Base-by-base conservation (phyloP, 2,888 invertebrate genomes). In the Tiphia femorata region DNA sequence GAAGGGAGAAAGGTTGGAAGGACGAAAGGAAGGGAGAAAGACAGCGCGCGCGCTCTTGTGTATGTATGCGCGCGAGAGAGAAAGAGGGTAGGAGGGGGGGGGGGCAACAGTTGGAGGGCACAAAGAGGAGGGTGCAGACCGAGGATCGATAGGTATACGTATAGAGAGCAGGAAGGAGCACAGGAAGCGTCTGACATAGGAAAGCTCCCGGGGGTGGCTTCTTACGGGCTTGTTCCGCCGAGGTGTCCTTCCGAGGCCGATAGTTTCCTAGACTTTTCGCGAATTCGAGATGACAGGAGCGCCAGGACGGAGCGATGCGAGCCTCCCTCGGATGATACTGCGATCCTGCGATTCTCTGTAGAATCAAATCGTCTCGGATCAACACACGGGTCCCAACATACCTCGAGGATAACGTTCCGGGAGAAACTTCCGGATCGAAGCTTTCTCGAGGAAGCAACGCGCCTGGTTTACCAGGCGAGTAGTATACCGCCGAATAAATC, bases 131-230 rank as follows among this genome's bases (percentile, higher is more conserved):
- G 72, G 69, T 65, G 63, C 63, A 65, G 60, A 64, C 63, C 66
- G 65, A 67, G 70, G 76, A 78, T 78, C 78, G 75, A 78, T 78
- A 74, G 64, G 65, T 75, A 72, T 70, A 74, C 70, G 67, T 66
- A 70, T 64, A 33, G 33, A 14, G 37, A 37, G 65, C 61, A 68
- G 70, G 75, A 77, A 78, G 73, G 75, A 77, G 76, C 70, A 74
- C 76, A 72, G 76, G 75, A 78, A 78, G 63, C 72, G 71, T 71
- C 77, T 75, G 72, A 78, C 75, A 76, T 73, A 72, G 73, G 76
- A 73, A 75, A 75, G 68, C 71, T 76, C 70, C 73, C 70, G 63
- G 63, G 66, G 68, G 69, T 65, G 58, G 65, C 60, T 67, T 67
- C 68, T 72, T 67, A 69, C 56, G 58, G 60, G 54, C 42, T 46